Percentiles rank a stretch among this genome's conserved stretches.
phyloP scores from a whole-genome alignment of 2,113 vertebrate genomes.

The Hystrix cristata region DNA sequence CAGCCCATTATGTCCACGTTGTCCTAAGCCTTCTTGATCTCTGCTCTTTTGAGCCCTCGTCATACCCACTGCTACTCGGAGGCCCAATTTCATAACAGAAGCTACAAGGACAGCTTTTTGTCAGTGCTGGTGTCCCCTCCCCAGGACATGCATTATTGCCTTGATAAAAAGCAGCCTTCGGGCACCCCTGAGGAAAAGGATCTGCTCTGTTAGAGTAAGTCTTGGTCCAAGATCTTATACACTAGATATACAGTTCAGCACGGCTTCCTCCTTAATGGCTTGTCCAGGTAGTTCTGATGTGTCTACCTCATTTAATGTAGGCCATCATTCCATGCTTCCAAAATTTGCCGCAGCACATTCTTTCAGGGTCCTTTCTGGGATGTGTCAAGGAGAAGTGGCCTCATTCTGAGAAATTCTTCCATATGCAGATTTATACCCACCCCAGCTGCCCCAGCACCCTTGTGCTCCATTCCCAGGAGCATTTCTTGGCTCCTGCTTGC shows the following conservation, averaged over 20 bases:
- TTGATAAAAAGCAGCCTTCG: background rate
- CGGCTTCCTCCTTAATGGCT: background rate
- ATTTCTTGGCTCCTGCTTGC: background rate
- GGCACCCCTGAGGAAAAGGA: background rate
- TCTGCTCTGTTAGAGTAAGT: background rate
- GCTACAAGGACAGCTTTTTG: background rate
- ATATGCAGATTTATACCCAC: background rate
- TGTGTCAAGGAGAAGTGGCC: background rate
- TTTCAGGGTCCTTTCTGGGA: background rate
- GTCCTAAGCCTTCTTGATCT: background rate
- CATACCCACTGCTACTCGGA: background rate
- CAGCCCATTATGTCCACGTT: background rate
- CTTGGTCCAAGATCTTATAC: background rate
- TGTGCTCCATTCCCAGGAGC: background rate
- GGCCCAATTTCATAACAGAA: background rate
- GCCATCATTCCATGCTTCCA: background rate
- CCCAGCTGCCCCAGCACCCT: background rate
- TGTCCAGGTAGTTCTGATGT: background rate
- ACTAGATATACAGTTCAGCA: background rate
- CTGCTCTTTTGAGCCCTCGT: background rate
- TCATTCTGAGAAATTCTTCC: background rate
- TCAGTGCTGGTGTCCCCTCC: background rate
- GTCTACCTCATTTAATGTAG: background rate
- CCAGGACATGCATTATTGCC: background rate
- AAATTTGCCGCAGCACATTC: background rate